Base-by-base conservation (phyloP, 2,888 invertebrate genomes). In the Steromphala cineraria region DNA sequence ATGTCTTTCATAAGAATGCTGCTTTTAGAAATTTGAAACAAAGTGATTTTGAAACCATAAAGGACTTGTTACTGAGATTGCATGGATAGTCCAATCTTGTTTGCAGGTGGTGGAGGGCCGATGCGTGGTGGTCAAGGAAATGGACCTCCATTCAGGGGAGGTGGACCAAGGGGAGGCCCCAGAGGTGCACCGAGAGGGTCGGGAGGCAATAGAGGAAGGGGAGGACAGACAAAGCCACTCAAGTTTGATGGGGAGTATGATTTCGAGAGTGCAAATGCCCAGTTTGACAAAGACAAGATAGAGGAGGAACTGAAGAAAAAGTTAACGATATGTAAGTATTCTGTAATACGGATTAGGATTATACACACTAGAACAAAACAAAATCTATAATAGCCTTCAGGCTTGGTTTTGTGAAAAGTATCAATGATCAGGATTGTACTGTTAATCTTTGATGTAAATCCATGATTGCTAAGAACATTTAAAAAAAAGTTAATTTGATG, bases 201-300 rank as follows among this genome's bases (percentile, higher is more conserved):
- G n/a, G n/a, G n/a, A n/a, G 85, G 89, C 17, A 76, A 76, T 55
- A 80, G 83, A 13, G 83, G 89, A 71, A 78, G 83, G 5, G 83
- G 81, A 13, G 81, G 83, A n/a, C 84, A 83, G 53, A 80, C 84
- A 55, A 86, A 86, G 75, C 89, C 90, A 19, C 95, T 98, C 86
- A 98, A 98, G 94, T 99, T 98, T 94, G 98, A 98, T 87, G 97
- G 96, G 89, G 99, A 99, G 92, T 99, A 98, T 92, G 99, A 99
- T 94, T 99, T 99, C 93, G 99, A 99, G 94, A 97, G 98, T 94
- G 98, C 99, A 82, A 99, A 99, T 94, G 98, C 97, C 56, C 96
- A 99, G 94, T 99, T 99, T 94, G 97, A 98, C 83, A 93, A 93
- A 81, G 92, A 93, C 91, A 98, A 98, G 93, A 95, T 99, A 81